Base-by-base conservation (phyloP, 2,113 vertebrate species). In the Tapirus terrestris region DNA sequence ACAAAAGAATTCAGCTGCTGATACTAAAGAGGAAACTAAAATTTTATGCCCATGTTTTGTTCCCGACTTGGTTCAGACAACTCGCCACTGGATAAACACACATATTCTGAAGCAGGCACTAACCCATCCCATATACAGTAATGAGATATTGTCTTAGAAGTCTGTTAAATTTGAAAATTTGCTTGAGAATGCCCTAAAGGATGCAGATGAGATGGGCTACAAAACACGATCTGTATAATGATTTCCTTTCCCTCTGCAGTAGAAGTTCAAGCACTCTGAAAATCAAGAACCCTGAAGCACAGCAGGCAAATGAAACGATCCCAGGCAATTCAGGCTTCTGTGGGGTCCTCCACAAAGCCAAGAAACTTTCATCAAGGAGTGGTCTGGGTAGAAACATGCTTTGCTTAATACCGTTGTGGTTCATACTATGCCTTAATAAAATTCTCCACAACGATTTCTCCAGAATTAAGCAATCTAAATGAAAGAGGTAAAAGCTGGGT, bases 291-390 rank as follows among this genome's bases (percentile, higher is more conserved):
- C 23, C 6, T 87, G 23, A 81, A 39, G 0, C 16, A 63, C 1
- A 13, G 3, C 77, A 72, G 58, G 81, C 94, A 97, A 94, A 96
- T 92, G 97, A 95, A 97, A 92, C 29, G 72, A 13, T 63, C 81
- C 56, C 79, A 97, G 93, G 91, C 95, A 97, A 0, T 77, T 92
- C 68, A 91, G 63, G 61, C 84, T 98, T 98, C 98, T 98, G 98
- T 98, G 98, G 86, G 98, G 97, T 98, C 98, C 77, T 96, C 53
- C 45, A 16, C 88, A 88, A 98, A 96, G 98, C 98, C 98, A 99
- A 98, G 97, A 98, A 98, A 0, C 97, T 99, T 98, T 99, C 99
- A 98, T 89, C 97, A 4, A n/a, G 88, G 63, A 95, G 63, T 95
- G 96, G 94, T 88, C 95, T 97, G 87, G 94, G 93, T 60, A 94